Base-by-base conservation (phyloP, 2,888 invertebrate species). In the Cosmorhoe ocellata region DNA sequence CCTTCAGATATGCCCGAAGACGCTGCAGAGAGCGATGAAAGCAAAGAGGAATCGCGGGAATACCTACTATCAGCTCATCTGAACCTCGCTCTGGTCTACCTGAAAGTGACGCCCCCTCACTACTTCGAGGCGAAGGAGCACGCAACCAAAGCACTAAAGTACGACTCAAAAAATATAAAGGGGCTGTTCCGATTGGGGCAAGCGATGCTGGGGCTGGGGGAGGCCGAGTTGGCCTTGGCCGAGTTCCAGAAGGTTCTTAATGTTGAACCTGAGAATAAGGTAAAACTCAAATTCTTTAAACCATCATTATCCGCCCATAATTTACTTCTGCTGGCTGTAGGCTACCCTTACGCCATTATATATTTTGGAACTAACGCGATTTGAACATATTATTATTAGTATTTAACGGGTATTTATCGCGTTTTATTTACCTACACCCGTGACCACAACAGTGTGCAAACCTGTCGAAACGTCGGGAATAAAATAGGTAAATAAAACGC, bases 151-250 rank as follows among this genome's bases (percentile, higher is more conserved):
- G 98, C 95, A 0, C 81, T 99, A 3, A 92, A 92, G 46, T 64
- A 95, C 0, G 95, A 97, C 67, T 80, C 93, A 0, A 90, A 91
- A 14, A 98, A 95, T 77, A 95, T 96, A 8, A 99, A 99, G 82
- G 99, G 96, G 0, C 86, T 96, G 22, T 99, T 97, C 82, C 92
- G 99, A 63, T 90, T 96, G 61, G 98, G 97, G 0, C 95, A 95
- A 88, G 97, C 98, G 0, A 84, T 93, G 59, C 76, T 96, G 41
- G 93, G 91, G 0, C 78, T 96, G 5, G 94, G 94, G 22, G 97
- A 98, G 51, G 94, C 95, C 0, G 93, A 96, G 41, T 79, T 91
- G 8, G 99, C 99, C 0, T 81, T 94, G 30, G 77, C 89, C 26
- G 96, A 97, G 76, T 99, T 98, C 80, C 89, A 94, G 65, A 90